Conservation (phyloP, 1,140 invertebrate genomes). For the Caenorhabditis remanei region DNA sequence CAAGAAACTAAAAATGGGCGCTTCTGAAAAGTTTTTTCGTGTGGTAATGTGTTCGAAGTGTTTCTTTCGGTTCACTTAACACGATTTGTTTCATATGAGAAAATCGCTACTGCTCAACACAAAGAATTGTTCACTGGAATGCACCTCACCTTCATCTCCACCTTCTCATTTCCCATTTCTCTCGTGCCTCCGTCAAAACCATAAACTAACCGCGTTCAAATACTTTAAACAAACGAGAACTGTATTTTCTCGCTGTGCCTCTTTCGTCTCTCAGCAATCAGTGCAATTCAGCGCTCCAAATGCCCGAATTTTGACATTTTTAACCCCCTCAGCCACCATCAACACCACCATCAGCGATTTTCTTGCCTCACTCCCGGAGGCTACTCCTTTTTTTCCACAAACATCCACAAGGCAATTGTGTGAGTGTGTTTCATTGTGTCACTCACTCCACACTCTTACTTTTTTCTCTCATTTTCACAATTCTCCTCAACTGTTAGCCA, state of each 20-base stretch:
- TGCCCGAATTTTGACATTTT: slow-evolving; percentile 49
- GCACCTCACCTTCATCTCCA: too few species aligned
- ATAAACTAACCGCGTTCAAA: slow-evolving; percentile 44
- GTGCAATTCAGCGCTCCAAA: slow-evolving; percentile 27
- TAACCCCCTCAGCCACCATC: neutral
- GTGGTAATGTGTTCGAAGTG: too few species aligned
- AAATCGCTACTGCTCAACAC: too few species aligned
- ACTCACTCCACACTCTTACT: slow-evolving; percentile 8
- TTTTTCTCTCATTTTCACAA: slow-evolving; percentile 31
- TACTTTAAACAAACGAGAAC: slow-evolving; percentile 48
- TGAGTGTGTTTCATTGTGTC: slow-evolving; percentile 35
- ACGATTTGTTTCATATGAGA: too few species aligned
- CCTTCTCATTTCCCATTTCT: neutral
- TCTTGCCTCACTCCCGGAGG: neutral
- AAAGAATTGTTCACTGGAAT: neutral
- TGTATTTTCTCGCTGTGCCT: slow-evolving; percentile 5
- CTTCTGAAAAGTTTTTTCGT: too few species aligned
- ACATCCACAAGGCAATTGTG: slow-evolving; percentile 10
- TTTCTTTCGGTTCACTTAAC: too few species aligned
- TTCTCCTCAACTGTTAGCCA: slow-evolving; percentile 14
- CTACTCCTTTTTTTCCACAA: neutral
- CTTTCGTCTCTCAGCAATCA: slow-evolving; percentile 16
- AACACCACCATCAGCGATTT: slow-evolving; percentile 36
- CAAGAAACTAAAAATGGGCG: too few species aligned
- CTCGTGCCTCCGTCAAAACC: neutral